Percentiles rank a stretch among this genome's conserved stretches.
Conservation (phyloP, 2,113 vertebrate genomes). For the Xiphorhynchus elegans region DNA sequence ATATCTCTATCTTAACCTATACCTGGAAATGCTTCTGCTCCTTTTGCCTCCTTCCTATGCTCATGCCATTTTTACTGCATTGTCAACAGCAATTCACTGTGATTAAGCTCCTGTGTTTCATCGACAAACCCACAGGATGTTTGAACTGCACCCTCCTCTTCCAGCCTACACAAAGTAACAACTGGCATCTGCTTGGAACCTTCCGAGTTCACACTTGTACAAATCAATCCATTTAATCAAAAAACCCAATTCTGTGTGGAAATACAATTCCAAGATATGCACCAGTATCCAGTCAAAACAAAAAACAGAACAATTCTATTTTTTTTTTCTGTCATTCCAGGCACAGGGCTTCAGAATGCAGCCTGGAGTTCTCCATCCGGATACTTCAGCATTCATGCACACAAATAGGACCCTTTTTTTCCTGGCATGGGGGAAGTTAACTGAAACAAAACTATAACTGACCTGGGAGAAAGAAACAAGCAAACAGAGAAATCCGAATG, state of each 20-base stretch:
- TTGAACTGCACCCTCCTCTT: not conserved
- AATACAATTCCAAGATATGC: accelerated
- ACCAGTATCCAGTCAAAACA: not conserved
- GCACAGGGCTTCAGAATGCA: not conserved
- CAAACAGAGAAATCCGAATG: not conserved
- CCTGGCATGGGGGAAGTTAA: not conserved
- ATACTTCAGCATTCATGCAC: not conserved
- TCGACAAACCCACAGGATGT: not conserved
- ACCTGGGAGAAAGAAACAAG: not conserved
- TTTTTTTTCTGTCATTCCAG: not conserved
- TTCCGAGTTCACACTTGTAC: not conserved
- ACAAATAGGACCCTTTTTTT: not conserved
- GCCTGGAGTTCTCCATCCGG: not conserved
- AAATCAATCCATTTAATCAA: not conserved
- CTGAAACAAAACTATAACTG: not conserved
- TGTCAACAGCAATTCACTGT: not conserved
- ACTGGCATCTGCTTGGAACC: not conserved
- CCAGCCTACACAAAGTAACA: not conserved
- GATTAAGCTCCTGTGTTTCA: not conserved
- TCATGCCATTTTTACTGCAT: not conserved
- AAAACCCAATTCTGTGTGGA: not conserved
- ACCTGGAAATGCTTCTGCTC: not conserved
- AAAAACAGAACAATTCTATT: not conserved
- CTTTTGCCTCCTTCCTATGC: not conserved
- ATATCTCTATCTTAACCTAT: not conserved